phyloP scores from a whole-genome alignment of 1,140 invertebrate genomes.

The Rhagoletis zephyria region DNA sequence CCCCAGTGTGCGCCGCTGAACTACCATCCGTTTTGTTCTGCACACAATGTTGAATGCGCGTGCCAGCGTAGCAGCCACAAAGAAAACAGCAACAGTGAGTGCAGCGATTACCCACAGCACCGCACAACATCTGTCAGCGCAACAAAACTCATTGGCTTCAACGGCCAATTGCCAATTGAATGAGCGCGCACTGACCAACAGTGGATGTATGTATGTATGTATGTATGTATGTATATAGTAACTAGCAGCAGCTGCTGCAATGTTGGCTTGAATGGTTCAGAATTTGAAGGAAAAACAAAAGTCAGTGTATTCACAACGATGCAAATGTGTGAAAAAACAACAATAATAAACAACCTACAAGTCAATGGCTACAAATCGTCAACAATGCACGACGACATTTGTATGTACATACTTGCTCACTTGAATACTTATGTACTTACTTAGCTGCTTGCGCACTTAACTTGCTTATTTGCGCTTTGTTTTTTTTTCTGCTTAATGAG shows the following conservation, averaged over 20 bases:
- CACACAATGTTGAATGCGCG: not conserved
- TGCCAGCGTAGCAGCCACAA: slow-evolving; percentile 12
- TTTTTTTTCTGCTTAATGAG: too few species aligned
- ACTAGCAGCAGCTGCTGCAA: not conserved
- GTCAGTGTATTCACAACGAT: too few species aligned
- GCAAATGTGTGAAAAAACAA: slow-evolving; percentile 32
- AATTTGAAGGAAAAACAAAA: not conserved
- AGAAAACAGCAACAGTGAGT: not conserved
- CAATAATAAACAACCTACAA: not conserved
- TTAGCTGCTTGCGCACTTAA: too few species aligned
- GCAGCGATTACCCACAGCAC: not conserved
- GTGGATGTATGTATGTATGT: too few species aligned
- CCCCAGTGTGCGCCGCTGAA: too few species aligned
- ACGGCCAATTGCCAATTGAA: slow-evolving; percentile 25
- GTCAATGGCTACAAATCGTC: slow-evolving; percentile 6
- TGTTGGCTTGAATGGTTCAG: not conserved
- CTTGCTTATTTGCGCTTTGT: too few species aligned
- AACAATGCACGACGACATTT: slow-evolving; percentile 39
- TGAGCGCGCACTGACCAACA: slow-evolving; percentile 11
- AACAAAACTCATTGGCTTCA: slow-evolving; percentile 28
- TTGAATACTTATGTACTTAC: not conserved
- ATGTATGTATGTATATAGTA: not conserved
- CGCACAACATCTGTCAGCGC: not conserved
- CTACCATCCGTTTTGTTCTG: not conserved
- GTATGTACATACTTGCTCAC: not conserved